A percentile compares a stretch with the other conserved stretches of the same genome.
Evolutionary conservation across 2,113 vertebrate genomes (phyloP).

Genomic region (Tor tambroides): DNA sequence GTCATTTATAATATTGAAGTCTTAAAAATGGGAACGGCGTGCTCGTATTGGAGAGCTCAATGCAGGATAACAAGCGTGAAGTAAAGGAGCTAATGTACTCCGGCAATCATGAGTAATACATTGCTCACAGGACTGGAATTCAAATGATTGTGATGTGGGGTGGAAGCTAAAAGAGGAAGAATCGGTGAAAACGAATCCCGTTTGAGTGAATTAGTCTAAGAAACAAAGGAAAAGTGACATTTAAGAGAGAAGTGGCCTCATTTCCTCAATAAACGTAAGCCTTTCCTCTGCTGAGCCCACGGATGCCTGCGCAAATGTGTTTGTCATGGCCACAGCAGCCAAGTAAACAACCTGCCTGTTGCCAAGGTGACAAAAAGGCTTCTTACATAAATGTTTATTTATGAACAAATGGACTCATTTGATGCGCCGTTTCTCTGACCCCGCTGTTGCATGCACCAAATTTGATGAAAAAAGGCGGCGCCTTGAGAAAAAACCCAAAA

Average conservation of each 20-base stretch:
- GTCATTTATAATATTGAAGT: slow-evolving; percentile 20
- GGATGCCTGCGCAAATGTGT: slow-evolving; percentile 57
- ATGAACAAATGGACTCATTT: slow-evolving; percentile 57
- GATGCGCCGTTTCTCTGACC: slow-evolving; percentile 48
- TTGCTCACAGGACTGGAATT: slow-evolving; percentile 52
- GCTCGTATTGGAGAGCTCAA: background rate
- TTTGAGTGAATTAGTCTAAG: slow-evolving; percentile 46
- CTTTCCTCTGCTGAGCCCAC: slow-evolving; percentile 48
- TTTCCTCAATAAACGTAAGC: slow-evolving; percentile 48
- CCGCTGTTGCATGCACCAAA: slow-evolving; percentile 30
- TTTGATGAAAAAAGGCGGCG: slow-evolving; percentile 36
- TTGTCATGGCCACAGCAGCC: slow-evolving; percentile 55
- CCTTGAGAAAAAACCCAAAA: slow-evolving; percentile 35
- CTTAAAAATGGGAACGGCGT: slow-evolving; percentile 3
- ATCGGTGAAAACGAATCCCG: background rate
- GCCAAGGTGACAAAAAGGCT: slow-evolving; percentile 61
- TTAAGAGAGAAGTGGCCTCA: slow-evolving; percentile 48
- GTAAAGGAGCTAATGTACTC: slow-evolving; percentile 43
- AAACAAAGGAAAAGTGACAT: slow-evolving; percentile 53
- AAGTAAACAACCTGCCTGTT: slow-evolving; percentile 60
- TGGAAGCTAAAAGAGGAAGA: background rate
- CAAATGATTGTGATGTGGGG: slow-evolving; percentile 31
- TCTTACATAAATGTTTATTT: slow-evolving; percentile 62
- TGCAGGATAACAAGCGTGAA: slow-evolving; percentile 29
- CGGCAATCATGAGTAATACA: slow-evolving; percentile 48